Evolutionary conservation across 2,113 vertebrate species (phyloP).

Genomic region (Neogale vison): DNA sequence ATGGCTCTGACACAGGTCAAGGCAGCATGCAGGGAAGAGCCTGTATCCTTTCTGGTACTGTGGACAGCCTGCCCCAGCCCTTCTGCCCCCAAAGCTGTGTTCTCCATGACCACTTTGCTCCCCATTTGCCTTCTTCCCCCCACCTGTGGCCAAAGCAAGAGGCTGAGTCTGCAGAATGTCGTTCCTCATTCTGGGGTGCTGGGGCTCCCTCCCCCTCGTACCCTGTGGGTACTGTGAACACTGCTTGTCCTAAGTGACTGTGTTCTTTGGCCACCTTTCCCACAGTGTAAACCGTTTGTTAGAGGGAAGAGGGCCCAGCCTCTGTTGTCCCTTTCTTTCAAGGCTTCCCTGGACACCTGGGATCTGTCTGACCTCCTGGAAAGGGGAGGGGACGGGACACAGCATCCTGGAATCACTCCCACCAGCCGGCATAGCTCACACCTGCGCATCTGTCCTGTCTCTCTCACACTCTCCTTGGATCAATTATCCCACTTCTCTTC

Average conservation of each 20-base stretch:
- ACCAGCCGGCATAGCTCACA: accelerated
- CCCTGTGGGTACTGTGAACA: no score
- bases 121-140: background rate
- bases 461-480: background rate
- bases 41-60: background rate
- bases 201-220: background rate
- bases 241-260: background rate
- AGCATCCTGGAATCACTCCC: background rate
- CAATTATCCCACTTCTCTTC: background rate
- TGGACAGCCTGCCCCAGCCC: no score
- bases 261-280: background rate
- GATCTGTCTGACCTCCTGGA: background rate
- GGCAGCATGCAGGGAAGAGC: accelerated
- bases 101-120: background rate
- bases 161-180: background rate
- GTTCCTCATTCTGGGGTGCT: no score
- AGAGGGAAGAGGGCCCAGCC: background rate
- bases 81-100: background rate
- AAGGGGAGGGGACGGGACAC: background rate
- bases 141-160: background rate
- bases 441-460: background rate
- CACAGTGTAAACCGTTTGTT: background rate
- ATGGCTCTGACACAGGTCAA: background rate
- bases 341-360: background rate
- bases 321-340: background rate